Evolutionary conservation across 2,797 vertebrate genomes (phyloP).

Genomic region (Peromyscus eremicus): DNA sequence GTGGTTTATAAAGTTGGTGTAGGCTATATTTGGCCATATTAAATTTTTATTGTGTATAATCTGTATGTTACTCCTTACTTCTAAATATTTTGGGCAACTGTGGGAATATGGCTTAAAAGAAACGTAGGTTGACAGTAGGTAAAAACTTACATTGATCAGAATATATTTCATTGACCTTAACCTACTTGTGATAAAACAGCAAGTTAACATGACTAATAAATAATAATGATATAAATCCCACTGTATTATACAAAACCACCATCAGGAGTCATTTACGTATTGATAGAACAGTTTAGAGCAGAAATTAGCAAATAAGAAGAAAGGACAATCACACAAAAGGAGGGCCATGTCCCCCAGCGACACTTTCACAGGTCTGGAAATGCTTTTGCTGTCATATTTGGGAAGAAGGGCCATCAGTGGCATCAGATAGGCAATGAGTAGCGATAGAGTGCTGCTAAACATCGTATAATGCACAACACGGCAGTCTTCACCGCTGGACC

Average conservation of each 20-base stretch:
- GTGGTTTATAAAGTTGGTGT: conserved; percentile 37
- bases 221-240: neutral
- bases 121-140: neutral
- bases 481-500: too few species aligned
- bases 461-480: neutral
- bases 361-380: neutral
- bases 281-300: neutral
- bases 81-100: conserved; percentile 22
- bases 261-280: neutral
- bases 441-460: neutral
- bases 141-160: conserved; percentile 13
- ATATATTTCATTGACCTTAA: conserved; percentile 16
- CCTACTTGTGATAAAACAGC: conserved; percentile 20
- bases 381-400: neutral
- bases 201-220: conserved; percentile 1
- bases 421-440: neutral
- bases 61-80: conserved; percentile 39
- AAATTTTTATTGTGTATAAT: conserved; percentile 52
- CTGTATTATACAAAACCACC: neutral
- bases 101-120: neutral
- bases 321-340: neutral
- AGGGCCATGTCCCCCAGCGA: neutral
- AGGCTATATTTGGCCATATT: conserved; percentile 32
- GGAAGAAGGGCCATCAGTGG: neutral
- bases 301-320: neutral